Conservation (phyloP, 2,113 vertebrate species). For the Nerophis ophidion region DNA sequence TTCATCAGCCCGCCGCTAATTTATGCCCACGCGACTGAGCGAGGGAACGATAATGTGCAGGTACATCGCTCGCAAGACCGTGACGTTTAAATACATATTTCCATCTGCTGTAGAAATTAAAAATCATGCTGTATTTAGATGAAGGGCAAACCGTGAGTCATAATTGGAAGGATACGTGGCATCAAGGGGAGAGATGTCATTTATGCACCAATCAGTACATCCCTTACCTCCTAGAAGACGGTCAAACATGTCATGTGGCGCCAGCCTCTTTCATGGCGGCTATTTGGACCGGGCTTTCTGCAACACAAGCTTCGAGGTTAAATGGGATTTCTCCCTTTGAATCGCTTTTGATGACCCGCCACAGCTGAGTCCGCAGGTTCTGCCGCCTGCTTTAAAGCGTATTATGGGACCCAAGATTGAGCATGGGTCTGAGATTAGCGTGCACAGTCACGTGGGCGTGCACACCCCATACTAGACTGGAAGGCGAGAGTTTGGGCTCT, state of each 20-base stretch:
- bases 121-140: conserved; percentile 31
- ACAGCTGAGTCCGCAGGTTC: conserved; percentile 73
- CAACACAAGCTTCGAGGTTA: conserved; percentile 67
- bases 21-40: conserved; percentile 64
- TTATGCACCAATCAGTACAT: conserved; percentile 7
- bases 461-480: conserved; percentile 20
- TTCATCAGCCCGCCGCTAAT: conserved; percentile 63
- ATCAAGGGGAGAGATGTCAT: conserved; percentile 4
- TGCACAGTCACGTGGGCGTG: conserved; percentile 7
- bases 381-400: conserved; percentile 61
- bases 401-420: conserved; percentile 62
- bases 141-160: conserved; percentile 40
- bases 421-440: conserved; percentile 53
- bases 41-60: conserved; percentile 61
- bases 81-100: conserved; percentile 54
- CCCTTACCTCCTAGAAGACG: conserved; percentile 5
- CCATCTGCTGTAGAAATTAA: conserved; percentile 48
- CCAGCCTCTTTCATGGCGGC: conserved; percentile 45
- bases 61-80: conserved; percentile 48
- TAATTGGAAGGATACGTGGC: conserved; percentile 38
- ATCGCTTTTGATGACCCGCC: conserved; percentile 68
- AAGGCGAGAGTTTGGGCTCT: conserved; percentile 28
- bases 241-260: conserved; percentile 40
- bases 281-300: conserved; percentile 56
- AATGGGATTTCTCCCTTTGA: conserved; percentile 72